Base-by-base conservation (phyloP, 2,797 vertebrate species). In the Balearica regulorum region DNA sequence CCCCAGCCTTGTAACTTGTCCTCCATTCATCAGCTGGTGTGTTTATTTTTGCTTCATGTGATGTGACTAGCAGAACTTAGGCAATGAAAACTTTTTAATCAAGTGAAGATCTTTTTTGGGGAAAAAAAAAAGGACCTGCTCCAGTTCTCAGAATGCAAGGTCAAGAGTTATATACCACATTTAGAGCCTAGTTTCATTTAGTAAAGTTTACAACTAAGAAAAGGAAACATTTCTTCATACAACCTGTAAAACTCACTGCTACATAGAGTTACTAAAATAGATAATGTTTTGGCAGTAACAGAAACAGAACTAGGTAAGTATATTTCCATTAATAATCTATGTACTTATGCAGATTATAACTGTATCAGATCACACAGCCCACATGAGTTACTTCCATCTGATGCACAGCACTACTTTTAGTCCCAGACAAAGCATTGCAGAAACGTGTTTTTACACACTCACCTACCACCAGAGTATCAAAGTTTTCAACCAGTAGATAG, bases 41-140 rank as follows among this genome's bases (percentile, higher is more conserved):
- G 89, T 94, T 97, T 97, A 96, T 94, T 97, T 97, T 94, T 77
- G 65, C 78, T 93, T 1, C 31, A 75, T 64, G 64, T 68, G 84
- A 89, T 83, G 71, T 95, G 92, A 92, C 89, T 83, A 85, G 90
- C 37, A 95, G 64, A 96, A 97, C 61, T 93, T 33, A 37, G 48
- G 92, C 83, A 96, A 89, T 24, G 62, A 93, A 96, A 94, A 96
- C 83, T 92, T 94, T 93, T 95, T 84, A 96, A 93, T 92, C 83
- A 90, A 95, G 35, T 89, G 81, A 93, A 92, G 73, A 90, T 89
- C 83, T 92, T 87, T 24, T 16, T 39, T 12, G 39, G 39, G 13
- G 39, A 92, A 88, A 29, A 33, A 69, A 93, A 89, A 75, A 51
- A 93, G n/a, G 65, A 95, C 49, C 83, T 84, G 61, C 43, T 88